Base-by-base conservation (phyloP, 2,113 vertebrate species). In the Ciconia stormi region DNA sequence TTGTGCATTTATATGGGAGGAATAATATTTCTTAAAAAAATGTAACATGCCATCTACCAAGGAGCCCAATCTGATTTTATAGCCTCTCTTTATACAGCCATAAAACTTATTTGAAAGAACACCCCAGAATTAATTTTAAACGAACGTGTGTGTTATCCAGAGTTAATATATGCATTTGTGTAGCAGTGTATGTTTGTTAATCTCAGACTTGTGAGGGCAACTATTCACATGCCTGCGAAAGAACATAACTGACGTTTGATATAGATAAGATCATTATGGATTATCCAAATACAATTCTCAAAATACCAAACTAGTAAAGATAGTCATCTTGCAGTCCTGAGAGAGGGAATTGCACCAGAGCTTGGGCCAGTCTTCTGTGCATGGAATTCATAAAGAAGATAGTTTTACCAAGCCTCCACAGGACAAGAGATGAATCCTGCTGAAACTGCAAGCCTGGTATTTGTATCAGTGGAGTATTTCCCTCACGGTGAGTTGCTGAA, bases 1-100 rank as follows among this genome's bases (percentile, higher is more conserved):
- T 91, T 96, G 95, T 91, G 93, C 89, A 81, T 97, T 96, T 97
- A 62, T 93, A 84, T 80, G 73, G 78, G 58, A 95, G 83, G 66
- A 97, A 77, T 86, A 94, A 76, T 87, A 93, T 72, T 91, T 90
- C 88, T 91, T 82, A 3, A 46, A 89, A 93, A 96, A 92, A 77
- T 34, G 78, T 84, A 80, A 67, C 81, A 22, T 88, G 84, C 87
- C 89, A 93, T 94, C 87, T 96, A 90, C 74, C 82, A 44, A 63
- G 91, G 72, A 90, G 21, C 84, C 32, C 70, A 59, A 16, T 88
- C 49, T 91, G 66, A 72, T 84, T 96, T 95, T 92, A 90, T 80
- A 96, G 46, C 50, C 90, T 82, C 23, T 89, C 53, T 91, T 97
- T 52, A 38, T 88, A 85, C 34, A 65, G 32, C 71, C 63, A 34